These are phyloP conservation scores for Acrocephalus scirpaceus DNA, from an alignment of 2,797 vertebrate genomes.

Conservation along the genomic window DNA sequence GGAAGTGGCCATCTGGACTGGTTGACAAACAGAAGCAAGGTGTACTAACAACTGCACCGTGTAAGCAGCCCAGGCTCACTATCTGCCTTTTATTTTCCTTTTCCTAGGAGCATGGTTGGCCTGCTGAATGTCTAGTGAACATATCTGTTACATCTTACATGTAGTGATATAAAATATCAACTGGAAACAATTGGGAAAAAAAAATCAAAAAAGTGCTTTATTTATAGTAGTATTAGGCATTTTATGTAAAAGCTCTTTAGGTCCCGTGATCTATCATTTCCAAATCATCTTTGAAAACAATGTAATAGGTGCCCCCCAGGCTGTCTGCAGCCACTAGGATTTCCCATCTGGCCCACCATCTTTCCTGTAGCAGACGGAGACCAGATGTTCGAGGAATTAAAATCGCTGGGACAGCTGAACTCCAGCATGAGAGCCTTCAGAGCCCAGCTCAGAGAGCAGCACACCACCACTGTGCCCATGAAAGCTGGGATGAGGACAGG, in stretches of 20 bases:
- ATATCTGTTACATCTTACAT: neutral
- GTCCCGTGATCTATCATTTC: neutral
- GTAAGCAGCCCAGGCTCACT: neutral
- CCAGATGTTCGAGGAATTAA: slow-evolving; percentile 43
- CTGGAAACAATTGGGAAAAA: neutral
- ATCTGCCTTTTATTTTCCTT: neutral
- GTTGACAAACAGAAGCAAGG: neutral
- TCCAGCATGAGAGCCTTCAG: neutral
- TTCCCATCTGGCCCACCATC: slow-evolving; percentile 35
- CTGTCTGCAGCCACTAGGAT: neutral
- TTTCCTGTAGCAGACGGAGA: slow-evolving; percentile 7
- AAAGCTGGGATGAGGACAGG: neutral
- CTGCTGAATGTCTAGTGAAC: neutral
- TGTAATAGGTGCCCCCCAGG: neutral
- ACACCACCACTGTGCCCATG: neutral
- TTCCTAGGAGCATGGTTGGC: neutral
- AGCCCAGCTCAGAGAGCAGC: neutral
- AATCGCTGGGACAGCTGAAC: neutral
- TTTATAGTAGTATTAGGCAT: neutral
- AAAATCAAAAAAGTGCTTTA: neutral
- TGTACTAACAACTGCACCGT: neutral
- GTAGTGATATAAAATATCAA: too few relatives aligned
- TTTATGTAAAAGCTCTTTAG: neutral
- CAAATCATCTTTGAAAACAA: neutral
- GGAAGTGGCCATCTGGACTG: neutral